Base-by-base conservation (phyloP, 2,113 vertebrate species). In the Orycteropus afer region DNA sequence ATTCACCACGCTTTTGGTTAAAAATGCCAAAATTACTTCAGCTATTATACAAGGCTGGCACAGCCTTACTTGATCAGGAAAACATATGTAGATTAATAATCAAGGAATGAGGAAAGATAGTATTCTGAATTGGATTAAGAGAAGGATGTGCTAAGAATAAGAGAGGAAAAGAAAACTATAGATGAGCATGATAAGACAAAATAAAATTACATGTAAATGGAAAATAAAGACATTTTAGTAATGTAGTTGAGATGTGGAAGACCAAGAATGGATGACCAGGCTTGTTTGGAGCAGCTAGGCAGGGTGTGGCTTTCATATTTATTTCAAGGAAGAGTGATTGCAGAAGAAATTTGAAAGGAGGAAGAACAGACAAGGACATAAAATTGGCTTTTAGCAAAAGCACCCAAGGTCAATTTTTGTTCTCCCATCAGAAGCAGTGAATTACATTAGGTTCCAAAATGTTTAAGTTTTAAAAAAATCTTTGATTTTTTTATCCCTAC, bases 71-170 rank as follows among this genome's bases (percentile, higher is more conserved):
- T 73, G 29, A 77, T 49, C 51, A 93, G 22, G 22, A 29, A 53
- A 82, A 89, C 86, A 86, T 0, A 57, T 4, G 15, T 2, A 90
- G 34, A 82, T 37, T 65, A 55, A 78, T 2, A 42, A 77, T n/a
- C 27, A 82, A 12, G 69, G 20, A 80, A 2, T 51, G 27, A 73
- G 63, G 51, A 94, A 80, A 95, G 91, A 69, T 40, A 73, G 40
- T 14, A 63, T 34, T 80, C 55, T 90, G 32, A 59, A 20, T 57
- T 94, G 32, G 32, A 40, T 76, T 94, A 74, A 95, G 25, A 91
- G 11, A 96, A 92, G 51, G 10, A 78, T 29, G 22, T 65, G 65
- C 3, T 57, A 89, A 14, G 27, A 89, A 78, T 0, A 25, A 87
- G 51, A 90, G 42, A 73, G 15, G 27, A 42, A 93, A n/a, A 90